These are phyloP conservation scores for Chelon labrosus DNA, from an alignment of 2,797 vertebrate genomes.

Conservation along the genomic window DNA sequence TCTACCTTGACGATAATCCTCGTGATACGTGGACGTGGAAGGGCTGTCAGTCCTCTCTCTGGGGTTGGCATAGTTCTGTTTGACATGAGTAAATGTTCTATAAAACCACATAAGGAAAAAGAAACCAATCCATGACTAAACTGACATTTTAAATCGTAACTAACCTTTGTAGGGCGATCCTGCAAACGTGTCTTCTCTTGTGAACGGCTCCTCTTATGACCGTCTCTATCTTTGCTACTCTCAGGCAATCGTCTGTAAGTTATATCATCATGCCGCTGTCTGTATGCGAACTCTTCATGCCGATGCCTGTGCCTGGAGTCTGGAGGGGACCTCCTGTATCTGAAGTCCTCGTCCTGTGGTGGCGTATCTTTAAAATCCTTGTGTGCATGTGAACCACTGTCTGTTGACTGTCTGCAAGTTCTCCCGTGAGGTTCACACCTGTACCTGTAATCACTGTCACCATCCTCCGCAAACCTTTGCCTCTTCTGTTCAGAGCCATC, in stretches of 20 bases:
- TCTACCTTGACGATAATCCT: constrained; percentile 37
- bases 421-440: constrained; percentile 44
- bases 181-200: constrained; percentile 36
- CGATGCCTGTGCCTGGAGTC: constrained; percentile 50
- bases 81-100: constrained; percentile 12
- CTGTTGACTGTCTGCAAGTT: constrained; percentile 27
- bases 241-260: constrained; percentile 13
- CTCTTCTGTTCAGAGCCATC: constrained; percentile 55
- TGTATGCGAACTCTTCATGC: constrained; percentile 32
- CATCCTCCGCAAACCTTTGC: constrained; percentile 33
- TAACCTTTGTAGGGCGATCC: constrained; percentile 47
- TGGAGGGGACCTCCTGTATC: constrained; percentile 46
- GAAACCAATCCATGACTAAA: not conserved
- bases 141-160: not conserved
- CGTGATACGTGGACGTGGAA: constrained; percentile 19
- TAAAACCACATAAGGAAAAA: not conserved
- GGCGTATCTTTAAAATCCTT: constrained; percentile 43
- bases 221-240: constrained; percentile 40
- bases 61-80: constrained; percentile 53
- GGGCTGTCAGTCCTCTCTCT: constrained; percentile 46
- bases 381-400: constrained; percentile 28
- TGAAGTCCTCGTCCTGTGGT: constrained; percentile 51
- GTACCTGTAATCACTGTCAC: constrained; percentile 45
- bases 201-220: constrained; percentile 29
- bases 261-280: constrained; percentile 38